Evolutionary conservation across 2,888 invertebrate genomes (phyloP).

Genomic region (Pomacea canaliculata): DNA sequence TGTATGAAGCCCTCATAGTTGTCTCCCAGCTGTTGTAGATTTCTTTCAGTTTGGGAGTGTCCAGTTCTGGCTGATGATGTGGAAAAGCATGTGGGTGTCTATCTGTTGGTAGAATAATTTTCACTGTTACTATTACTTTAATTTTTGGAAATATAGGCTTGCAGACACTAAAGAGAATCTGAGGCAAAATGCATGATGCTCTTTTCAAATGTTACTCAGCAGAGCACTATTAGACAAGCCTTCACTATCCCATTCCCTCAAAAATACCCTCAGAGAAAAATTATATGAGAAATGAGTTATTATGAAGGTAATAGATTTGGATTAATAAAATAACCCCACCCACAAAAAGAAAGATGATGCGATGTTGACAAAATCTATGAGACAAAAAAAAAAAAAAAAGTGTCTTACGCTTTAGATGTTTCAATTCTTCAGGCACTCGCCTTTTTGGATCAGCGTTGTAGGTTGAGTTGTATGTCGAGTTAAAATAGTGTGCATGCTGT

Average conservation of each 20-base stretch:
- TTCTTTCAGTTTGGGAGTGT: slow-evolving; percentile 47
- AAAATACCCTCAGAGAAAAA: no score
- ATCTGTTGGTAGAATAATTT: slow-evolving; percentile 39
- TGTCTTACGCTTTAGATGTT: slow-evolving; percentile 61
- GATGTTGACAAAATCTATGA: neutral
- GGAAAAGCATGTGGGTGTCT: slow-evolving; percentile 62
- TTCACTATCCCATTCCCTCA: neutral
- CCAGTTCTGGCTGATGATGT: slow-evolving; percentile 66
- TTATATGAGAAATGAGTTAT: no score
- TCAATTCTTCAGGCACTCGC: slow-evolving; percentile 56
- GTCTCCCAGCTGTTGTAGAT: slow-evolving; percentile 66
- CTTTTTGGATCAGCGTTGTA: slow-evolving; percentile 54
- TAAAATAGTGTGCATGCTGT: slow-evolving; percentile 64
- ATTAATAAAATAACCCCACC: no score
- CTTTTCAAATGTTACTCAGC: neutral
- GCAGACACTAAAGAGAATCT: neutral
- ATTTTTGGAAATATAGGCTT: no score
- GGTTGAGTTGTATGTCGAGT: slow-evolving; percentile 52
- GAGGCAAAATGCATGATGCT: no score
- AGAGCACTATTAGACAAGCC: no score
- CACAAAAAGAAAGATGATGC: no score
- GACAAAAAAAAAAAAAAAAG: neutral
- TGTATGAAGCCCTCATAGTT: slow-evolving; percentile 60
- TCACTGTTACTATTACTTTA: no score
- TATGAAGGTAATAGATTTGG: no score